Conservation (phyloP, 2,113 vertebrate genomes). For the Anolis carolinensis region DNA sequence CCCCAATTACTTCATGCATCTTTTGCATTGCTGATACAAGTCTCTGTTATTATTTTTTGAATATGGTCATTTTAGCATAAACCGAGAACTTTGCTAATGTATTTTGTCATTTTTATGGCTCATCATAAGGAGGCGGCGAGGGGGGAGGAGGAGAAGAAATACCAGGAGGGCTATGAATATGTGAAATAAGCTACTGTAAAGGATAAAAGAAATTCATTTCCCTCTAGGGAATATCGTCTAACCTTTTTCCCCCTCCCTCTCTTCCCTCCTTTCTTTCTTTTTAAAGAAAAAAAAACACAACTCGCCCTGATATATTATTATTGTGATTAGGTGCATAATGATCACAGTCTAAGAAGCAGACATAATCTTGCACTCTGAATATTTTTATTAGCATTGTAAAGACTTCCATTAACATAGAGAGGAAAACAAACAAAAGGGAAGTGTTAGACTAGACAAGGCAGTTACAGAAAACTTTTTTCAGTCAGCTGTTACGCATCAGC, state of each 20-base stretch:
- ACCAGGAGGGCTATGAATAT: slow-evolving; percentile 78
- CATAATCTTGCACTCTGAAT: slow-evolving; percentile 45
- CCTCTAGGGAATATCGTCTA: slow-evolving; percentile 75
- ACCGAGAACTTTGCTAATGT: slow-evolving; percentile 83
- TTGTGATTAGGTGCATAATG: slow-evolving; percentile 70
- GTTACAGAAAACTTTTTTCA: slow-evolving; percentile 30
- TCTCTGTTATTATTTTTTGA: slow-evolving; percentile 86
- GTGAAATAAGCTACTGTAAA: slow-evolving; percentile 80
- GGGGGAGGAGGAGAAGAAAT: slow-evolving; percentile 62
- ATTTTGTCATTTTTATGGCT: slow-evolving; percentile 85
- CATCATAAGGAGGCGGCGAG: slow-evolving; percentile 71
- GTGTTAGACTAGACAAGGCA: not conserved
- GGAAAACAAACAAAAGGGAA: slow-evolving; percentile 52
- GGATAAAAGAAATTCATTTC: slow-evolving; percentile 80
- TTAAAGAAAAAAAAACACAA: not conserved
- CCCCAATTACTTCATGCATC: slow-evolving; percentile 90
- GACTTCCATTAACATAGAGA: slow-evolving; percentile 47
- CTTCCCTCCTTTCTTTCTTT: slow-evolving; percentile 2
- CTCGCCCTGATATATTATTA: slow-evolving; percentile 62
- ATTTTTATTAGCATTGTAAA: slow-evolving; percentile 61
- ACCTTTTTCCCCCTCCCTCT: slow-evolving; percentile 49
- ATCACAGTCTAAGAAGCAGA: slow-evolving; percentile 59
- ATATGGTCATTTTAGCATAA: slow-evolving; percentile 85
- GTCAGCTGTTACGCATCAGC: not conserved
- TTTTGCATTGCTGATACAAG: slow-evolving; percentile 87